Conservation (phyloP, 2,888 invertebrate genomes). For the Dolichomitus sp. region DNA sequence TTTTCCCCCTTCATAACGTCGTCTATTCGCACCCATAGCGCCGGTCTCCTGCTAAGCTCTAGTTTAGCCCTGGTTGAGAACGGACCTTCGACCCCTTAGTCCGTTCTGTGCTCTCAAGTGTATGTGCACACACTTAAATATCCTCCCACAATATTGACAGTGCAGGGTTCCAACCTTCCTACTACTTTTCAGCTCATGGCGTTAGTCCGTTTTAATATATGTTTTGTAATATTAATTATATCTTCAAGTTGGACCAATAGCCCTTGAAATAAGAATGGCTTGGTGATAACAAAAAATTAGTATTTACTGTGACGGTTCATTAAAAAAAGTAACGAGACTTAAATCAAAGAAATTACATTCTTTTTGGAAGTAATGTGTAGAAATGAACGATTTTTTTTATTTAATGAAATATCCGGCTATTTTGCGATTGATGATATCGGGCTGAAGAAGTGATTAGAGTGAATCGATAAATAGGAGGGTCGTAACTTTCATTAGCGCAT, state of each 20-base stretch:
- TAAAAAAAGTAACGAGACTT: no score
- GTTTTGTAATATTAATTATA: neutral
- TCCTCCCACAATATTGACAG: constrained; percentile 7
- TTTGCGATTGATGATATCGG: no score
- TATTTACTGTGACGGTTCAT: neutral
- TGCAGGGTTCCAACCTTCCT: neutral
- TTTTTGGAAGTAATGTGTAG: no score
- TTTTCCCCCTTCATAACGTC: constrained; percentile 40
- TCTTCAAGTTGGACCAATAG: no score
- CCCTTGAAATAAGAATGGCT: no score
- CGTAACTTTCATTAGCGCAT: no score
- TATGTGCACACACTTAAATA: constrained; percentile 1
- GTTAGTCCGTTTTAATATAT: neutral
- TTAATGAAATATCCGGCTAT: no score
- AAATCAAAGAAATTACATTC: no score
- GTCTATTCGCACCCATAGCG: constrained; percentile 20
- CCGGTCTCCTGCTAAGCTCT: constrained; percentile 22
- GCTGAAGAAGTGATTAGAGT: no score
- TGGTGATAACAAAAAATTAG: neutral
- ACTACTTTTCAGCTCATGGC: neutral
- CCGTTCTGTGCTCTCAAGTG: neutral
- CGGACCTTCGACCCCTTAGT: constrained; percentile 9
- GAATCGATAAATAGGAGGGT: no score
- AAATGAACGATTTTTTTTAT: no score
- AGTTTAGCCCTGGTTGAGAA: constrained; percentile 9